Percentiles rank a stretch among this genome's conserved stretches.
Conservation (phyloP, 2,113 vertebrate genomes). For the Rutilus rutilus region DNA sequence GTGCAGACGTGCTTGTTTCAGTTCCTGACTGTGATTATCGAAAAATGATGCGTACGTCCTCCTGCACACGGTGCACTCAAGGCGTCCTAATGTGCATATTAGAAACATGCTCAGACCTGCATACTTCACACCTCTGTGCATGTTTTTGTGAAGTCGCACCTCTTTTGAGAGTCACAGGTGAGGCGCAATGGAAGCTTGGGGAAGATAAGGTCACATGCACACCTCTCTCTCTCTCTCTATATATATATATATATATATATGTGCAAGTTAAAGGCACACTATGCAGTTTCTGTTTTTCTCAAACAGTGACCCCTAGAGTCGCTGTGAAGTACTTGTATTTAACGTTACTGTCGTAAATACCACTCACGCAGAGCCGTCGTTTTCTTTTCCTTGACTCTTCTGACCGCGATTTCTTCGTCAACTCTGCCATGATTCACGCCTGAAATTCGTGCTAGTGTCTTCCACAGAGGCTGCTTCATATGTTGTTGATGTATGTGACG, state of each 20-base stretch:
- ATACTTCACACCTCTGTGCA: background rate
- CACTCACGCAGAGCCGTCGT: too few species aligned
- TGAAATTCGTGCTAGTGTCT: too few species aligned
- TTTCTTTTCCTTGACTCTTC: too few species aligned
- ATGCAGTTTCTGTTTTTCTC: too few species aligned
- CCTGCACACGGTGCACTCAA: background rate
- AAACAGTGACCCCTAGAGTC: too few species aligned
- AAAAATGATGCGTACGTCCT: background rate
- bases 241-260: background rate
- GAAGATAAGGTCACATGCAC: slow-evolving; percentile 12
- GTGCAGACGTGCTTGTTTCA: background rate
- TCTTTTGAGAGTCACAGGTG: slow-evolving; percentile 14
- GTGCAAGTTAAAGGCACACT: too few species aligned
- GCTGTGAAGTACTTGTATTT: too few species aligned
- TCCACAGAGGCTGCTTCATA: too few species aligned
- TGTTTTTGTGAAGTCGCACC: slow-evolving; percentile 16
- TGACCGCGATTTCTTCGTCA: too few species aligned
- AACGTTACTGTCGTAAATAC: too few species aligned
- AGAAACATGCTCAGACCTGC: slow-evolving; percentile 24
- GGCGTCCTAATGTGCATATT: background rate
- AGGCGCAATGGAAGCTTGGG: background rate
- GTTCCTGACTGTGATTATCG: background rate
- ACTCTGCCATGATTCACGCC: too few species aligned
- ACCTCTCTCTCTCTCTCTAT: background rate
- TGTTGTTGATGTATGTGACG: too few species aligned